Conservation (phyloP, 2,113 vertebrate species). For the Mola mola region DNA sequence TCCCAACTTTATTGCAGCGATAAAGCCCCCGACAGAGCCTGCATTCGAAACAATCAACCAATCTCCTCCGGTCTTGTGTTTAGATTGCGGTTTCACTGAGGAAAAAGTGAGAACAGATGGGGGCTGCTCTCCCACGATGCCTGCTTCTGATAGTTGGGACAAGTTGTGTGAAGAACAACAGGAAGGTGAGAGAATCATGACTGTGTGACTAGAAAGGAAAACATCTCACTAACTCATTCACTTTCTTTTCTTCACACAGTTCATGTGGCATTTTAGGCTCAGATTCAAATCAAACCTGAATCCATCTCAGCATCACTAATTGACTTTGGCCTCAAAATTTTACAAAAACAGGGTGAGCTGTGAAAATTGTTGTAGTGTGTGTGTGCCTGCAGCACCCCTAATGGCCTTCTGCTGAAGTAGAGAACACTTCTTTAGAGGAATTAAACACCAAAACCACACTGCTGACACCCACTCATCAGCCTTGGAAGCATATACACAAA, state of each 20-base stretch:
- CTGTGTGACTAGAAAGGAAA: neutral
- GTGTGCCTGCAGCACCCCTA: slow-evolving; percentile 14
- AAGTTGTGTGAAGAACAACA: slow-evolving; percentile 13
- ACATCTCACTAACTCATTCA: neutral
- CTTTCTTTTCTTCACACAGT: neutral
- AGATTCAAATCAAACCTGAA: neutral
- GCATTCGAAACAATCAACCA: slow-evolving; percentile 67
- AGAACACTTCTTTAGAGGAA: slow-evolving; percentile 36
- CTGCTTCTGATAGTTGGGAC: slow-evolving; percentile 40
- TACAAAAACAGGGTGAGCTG: neutral
- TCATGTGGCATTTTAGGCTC: neutral
- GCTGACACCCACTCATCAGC: slow-evolving; percentile 42
- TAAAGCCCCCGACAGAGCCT: slow-evolving; percentile 48
- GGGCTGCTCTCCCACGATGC: slow-evolving; percentile 71
- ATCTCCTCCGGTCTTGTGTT: slow-evolving; percentile 44
- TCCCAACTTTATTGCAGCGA: slow-evolving; percentile 61
- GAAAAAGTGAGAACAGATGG: slow-evolving; percentile 55
- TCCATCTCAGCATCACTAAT: neutral
- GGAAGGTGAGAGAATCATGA: slow-evolving; percentile 21
- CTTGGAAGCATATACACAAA: slow-evolving; percentile 15
- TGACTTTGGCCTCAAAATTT: slow-evolving; percentile 7
- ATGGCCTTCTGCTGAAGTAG: slow-evolving; percentile 38
- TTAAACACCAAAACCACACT: slow-evolving; percentile 34
- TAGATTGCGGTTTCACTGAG: slow-evolving; percentile 26
- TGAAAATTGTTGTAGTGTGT: no score